phyloP scores from a whole-genome alignment of 37 sponge, comb jelly and placozoan genomes.

The Halichondria panicea region DNA sequence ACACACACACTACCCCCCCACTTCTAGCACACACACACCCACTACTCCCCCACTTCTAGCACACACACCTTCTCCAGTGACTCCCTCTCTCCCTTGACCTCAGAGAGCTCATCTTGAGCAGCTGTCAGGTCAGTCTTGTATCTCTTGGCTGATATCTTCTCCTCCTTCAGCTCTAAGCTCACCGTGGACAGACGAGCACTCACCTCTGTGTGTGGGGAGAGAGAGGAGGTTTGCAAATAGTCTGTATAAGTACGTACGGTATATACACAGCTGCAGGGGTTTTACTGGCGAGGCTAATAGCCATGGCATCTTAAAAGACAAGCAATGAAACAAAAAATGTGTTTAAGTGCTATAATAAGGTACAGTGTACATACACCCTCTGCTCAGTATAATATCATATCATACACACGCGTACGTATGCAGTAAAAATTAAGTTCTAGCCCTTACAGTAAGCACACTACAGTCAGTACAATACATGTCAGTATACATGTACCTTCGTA shows the following conservation, averaged over 20 bases:
- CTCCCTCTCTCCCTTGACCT: conserved; percentile 80
- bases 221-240: not conserved
- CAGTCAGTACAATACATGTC: not conserved
- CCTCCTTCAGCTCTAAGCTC: conserved; percentile 48
- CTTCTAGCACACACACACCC: too few species aligned
- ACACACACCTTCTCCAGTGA: conserved; percentile 63
- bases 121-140: conserved; percentile 58
- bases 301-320: too few species aligned
- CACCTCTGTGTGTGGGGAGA: conserved; percentile 36
- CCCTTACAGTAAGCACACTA: not conserved
- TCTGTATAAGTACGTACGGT: not conserved
- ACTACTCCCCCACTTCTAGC: too few species aligned
- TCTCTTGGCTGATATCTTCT: conserved; percentile 47
- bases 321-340: too few species aligned
- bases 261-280: not conserved
- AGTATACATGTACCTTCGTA: conserved; percentile 49
- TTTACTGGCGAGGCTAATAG: too few species aligned
- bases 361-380: too few species aligned
- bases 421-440: not conserved
- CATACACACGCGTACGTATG: too few species aligned
- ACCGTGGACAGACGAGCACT: conserved; percentile 17
- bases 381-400: too few species aligned
- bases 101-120: conserved; percentile 69
- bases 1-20: too few species aligned
- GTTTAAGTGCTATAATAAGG: too few species aligned